Evolutionary conservation across 2,797 vertebrate genomes (phyloP).

Genomic region (Falco biarmicus): DNA sequence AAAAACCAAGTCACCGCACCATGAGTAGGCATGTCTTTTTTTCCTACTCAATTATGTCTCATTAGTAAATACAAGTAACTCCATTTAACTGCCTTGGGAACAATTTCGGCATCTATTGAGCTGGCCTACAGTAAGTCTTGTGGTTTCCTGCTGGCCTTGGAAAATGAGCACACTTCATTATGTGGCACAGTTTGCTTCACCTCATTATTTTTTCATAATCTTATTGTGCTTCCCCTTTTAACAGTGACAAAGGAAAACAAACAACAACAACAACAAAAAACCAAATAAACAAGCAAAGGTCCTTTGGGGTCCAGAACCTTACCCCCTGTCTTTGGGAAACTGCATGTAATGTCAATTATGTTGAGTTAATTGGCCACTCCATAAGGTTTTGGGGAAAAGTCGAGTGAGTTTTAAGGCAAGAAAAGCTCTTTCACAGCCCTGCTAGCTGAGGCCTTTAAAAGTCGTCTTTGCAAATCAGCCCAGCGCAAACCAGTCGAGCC

Average conservation of each 20-base stretch:
- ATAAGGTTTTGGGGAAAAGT: not conserved
- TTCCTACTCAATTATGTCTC: not conserved
- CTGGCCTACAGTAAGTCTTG: not conserved
- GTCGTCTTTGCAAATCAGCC: no score
- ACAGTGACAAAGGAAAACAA: rapidly evolving
- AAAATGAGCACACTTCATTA: not conserved
- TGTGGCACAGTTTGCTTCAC: not conserved
- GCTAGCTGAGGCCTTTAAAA: not conserved
- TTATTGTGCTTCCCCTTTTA: not conserved
- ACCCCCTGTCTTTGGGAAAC: not conserved
- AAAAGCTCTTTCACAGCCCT: not conserved
- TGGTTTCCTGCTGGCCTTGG: not conserved
- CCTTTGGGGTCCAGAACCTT: not conserved
- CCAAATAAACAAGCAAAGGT: not conserved
- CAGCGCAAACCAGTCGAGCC: not conserved
- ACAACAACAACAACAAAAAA: not conserved
- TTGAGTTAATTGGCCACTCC: not conserved
- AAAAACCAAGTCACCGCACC: not conserved
- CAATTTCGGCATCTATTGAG: not conserved
- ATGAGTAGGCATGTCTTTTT: not conserved
- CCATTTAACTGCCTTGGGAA: not conserved
- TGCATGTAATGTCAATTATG: not conserved
- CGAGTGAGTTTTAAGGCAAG: not conserved
- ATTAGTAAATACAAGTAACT: not conserved
- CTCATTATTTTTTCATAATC: not conserved